Evolutionary conservation across 2,797 vertebrate genomes (phyloP).

Genomic region (Cirrhinus molitorella): DNA sequence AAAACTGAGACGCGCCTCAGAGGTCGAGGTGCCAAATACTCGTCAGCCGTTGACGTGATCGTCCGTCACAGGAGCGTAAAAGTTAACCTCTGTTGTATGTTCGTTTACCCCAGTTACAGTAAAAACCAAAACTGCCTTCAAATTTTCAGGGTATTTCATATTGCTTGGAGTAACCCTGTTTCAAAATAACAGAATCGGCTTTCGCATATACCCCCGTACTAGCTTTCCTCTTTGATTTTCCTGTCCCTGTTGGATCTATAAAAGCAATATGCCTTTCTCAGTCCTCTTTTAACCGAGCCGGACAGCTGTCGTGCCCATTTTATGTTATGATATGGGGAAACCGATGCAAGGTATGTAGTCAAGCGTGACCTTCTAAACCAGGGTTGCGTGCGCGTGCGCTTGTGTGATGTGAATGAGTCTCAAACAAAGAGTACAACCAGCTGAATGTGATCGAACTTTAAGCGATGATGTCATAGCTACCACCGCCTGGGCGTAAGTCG

Average conservation of each 20-base stretch:
- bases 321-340: conserved; percentile 9
- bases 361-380: neutral
- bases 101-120: conserved; percentile 39
- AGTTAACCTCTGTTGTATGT: conserved; percentile 23
- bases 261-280: conserved; percentile 40
- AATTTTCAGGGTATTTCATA: conserved; percentile 45
- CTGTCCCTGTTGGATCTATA: conserved; percentile 17
- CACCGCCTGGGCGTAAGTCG: neutral
- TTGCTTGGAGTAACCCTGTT: conserved; percentile 33
- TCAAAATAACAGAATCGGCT: conserved; percentile 24
- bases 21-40: conserved; percentile 48
- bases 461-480: conserved; percentile 29
- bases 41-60: conserved; percentile 58
- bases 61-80: conserved; percentile 59
- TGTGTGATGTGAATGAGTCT: conserved; percentile 43
- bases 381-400: neutral
- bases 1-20: conserved; percentile 52
- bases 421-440: conserved; percentile 30
- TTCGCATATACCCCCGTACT: neutral
- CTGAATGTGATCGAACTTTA: conserved; percentile 32
- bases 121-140: conserved; percentile 61
- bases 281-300: conserved; percentile 10
- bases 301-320: conserved; percentile 10
- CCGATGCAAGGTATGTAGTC: conserved; percentile 29
- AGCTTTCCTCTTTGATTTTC: neutral